These are phyloP conservation scores for Amazona guildingii DNA, from an alignment of 2,113 vertebrate species.

Conservation along the genomic window DNA sequence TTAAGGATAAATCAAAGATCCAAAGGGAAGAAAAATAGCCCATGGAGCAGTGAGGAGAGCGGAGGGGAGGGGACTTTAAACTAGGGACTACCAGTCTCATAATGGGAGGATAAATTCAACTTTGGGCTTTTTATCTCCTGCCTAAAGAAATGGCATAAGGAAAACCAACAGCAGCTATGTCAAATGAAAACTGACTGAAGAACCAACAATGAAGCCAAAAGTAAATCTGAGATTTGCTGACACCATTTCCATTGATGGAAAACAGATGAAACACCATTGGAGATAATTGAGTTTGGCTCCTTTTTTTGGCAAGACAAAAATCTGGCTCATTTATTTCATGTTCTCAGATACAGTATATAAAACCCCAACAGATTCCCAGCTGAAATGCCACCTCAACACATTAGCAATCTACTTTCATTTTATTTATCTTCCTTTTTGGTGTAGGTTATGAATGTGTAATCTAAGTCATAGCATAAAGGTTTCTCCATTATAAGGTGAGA, in stretches of 20 bases:
- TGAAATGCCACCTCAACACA: not conserved
- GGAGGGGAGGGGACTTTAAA: not conserved
- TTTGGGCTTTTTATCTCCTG: not conserved
- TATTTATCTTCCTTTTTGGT: not conserved
- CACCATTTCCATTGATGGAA: not conserved
- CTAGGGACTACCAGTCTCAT: not conserved
- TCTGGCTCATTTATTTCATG: not conserved
- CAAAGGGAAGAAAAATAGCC: not conserved
- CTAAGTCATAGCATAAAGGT: constrained; percentile 25
- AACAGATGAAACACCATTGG: not conserved
- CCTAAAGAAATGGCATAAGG: not conserved
- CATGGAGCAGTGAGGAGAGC: not conserved
- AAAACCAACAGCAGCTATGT: not conserved
- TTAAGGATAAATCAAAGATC: not conserved
- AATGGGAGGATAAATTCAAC: not conserved
- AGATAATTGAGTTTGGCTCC: not conserved
- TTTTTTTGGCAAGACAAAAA: not conserved
- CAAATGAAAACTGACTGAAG: not conserved
- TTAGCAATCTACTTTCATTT: not conserved
- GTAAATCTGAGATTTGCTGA: not conserved
- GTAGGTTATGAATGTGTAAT: not conserved
- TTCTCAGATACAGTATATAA: not conserved
- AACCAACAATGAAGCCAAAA: not conserved
- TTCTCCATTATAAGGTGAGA: not conserved
- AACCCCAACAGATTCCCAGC: not conserved